Conservation (phyloP, 2,888 invertebrate genomes). For the Hirtodrosophila histrioides region DNA sequence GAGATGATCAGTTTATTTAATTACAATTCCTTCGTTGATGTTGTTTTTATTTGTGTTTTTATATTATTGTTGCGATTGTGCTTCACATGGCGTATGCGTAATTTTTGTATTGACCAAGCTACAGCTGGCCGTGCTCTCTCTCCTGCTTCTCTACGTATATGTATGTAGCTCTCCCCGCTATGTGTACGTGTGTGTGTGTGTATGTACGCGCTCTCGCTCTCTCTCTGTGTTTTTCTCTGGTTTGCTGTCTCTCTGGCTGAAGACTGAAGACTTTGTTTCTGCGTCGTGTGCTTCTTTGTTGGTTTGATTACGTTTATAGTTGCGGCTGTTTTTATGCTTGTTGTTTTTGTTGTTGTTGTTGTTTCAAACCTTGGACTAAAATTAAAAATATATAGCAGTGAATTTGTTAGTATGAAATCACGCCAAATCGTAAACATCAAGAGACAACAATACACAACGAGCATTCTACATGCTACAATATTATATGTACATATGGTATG, state of each 20-base stretch:
- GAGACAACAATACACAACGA: slow-evolving; percentile 16
- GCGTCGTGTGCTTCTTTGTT: slow-evolving; percentile 56
- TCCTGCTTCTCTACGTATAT: slow-evolving; percentile 16
- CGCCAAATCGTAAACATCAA: slow-evolving; percentile 69
- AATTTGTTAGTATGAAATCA: slow-evolving; percentile 75
- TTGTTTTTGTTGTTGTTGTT: slow-evolving; percentile 43
- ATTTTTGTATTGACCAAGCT: slow-evolving; percentile 62
- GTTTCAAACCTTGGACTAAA: slow-evolving; percentile 84
- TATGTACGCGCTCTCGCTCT: slow-evolving; percentile 10
- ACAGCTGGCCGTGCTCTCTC: slow-evolving; percentile 23
- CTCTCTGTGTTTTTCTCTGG: slow-evolving; percentile 2
- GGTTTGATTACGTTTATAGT: slow-evolving; percentile 63
- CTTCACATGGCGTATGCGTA: slow-evolving; percentile 73
- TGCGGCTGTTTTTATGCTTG: slow-evolving; percentile 18
- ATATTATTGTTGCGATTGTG: slow-evolving; percentile 39
- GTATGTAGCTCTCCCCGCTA: not conserved
- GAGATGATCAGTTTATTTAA: slow-evolving; percentile 23
- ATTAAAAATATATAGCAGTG: slow-evolving; percentile 76
- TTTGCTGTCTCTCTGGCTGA: slow-evolving; percentile 4
- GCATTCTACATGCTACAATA: too few species aligned
- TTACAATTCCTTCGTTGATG: slow-evolving; percentile 33
- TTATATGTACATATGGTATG: too few species aligned
- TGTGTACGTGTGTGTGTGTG: slow-evolving; percentile 11
- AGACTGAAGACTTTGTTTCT: slow-evolving; percentile 58
- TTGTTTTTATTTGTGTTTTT: slow-evolving; percentile 7